These are phyloP conservation scores for Lethrus apterus DNA, from an alignment of 1,140 invertebrate genomes.

Conservation along the genomic window DNA sequence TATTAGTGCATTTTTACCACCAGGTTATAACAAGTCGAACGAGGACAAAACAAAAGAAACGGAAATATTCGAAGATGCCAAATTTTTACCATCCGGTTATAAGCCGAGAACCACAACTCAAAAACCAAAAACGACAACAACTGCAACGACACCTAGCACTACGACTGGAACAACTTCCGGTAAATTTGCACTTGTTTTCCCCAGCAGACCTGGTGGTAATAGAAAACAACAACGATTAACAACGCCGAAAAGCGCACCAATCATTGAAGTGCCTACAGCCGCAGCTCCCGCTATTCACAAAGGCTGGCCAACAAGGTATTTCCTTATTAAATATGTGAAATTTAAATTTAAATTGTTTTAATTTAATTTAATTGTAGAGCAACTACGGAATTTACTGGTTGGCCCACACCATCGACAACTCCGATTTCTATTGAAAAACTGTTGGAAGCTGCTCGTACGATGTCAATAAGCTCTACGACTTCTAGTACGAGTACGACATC, in stretches of 20 bases:
- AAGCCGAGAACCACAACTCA: slow-evolving; percentile 33
- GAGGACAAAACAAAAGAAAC: not conserved
- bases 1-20: slow-evolving; percentile 52
- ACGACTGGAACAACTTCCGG: slow-evolving; percentile 38
- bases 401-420: slow-evolving; percentile 77
- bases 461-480: slow-evolving; percentile 45
- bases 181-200: slow-evolving; percentile 66
- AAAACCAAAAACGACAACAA: too few species aligned
- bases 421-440: slow-evolving; percentile 77
- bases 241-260: slow-evolving; percentile 44
- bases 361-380: slow-evolving; percentile 48
- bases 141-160: slow-evolving; percentile 30
- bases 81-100: slow-evolving; percentile 54
- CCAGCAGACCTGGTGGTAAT: slow-evolving; percentile 60
- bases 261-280: slow-evolving; percentile 35
- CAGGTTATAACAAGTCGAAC: slow-evolving; percentile 41
- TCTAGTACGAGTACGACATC: slow-evolving; percentile 49
- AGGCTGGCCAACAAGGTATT: slow-evolving; percentile 70
- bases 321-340: not conserved
- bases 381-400: slow-evolving; percentile 81
- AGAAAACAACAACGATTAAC: slow-evolving; percentile 53
- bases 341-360: slow-evolving; percentile 8
- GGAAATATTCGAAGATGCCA: not conserved
- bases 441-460: slow-evolving; percentile 61
- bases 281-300: slow-evolving; percentile 64